A percentile compares a stretch with the other conserved stretches of the same genome.
Evolutionary conservation across 1,140 invertebrate species (phyloP).

Genomic region (Lordiphosa collinella): DNA sequence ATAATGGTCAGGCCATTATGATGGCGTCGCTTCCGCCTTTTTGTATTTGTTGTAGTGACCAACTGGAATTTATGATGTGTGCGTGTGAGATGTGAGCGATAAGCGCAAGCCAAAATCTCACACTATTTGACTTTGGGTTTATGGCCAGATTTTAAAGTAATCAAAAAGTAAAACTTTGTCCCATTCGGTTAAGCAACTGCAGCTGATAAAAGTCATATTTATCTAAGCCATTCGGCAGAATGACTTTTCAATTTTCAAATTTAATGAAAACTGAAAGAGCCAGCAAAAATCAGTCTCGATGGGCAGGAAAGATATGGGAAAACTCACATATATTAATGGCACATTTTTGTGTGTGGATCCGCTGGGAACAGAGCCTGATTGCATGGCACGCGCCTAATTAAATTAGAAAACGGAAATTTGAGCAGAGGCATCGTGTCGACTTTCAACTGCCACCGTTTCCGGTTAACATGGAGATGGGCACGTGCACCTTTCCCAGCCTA

Average conservation of each 20-base stretch:
- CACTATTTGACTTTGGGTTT: conserved; percentile 33
- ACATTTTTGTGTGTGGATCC: conserved; percentile 24
- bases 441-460: background rate
- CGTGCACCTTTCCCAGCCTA: conserved; percentile 8
- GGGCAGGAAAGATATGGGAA: conserved; percentile 15
- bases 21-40: conserved; percentile 34
- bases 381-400: conserved; percentile 63
- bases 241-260: conserved; percentile 70
- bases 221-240: conserved; percentile 63
- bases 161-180: conserved; percentile 43
- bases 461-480: conserved; percentile 12
- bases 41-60: conserved; percentile 17
- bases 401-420: conserved; percentile 65
- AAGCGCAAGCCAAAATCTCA: conserved; percentile 17
- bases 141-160: conserved; percentile 52
- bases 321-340: conserved; percentile 15
- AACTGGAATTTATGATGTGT: conserved; percentile 42
- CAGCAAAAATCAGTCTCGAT: no score
- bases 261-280: conserved; percentile 22
- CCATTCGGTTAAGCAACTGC: conserved; percentile 4
- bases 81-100: conserved; percentile 10
- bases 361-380: conserved; percentile 44
- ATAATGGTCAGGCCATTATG: conserved; percentile 70
- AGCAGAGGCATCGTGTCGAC: conserved; percentile 14
- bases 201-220: conserved; percentile 69